Percentiles rank a stretch among this genome's conserved stretches.
Conservation (phyloP, 23 tunicate genomes). For the Trididemnum clinides region DNA sequence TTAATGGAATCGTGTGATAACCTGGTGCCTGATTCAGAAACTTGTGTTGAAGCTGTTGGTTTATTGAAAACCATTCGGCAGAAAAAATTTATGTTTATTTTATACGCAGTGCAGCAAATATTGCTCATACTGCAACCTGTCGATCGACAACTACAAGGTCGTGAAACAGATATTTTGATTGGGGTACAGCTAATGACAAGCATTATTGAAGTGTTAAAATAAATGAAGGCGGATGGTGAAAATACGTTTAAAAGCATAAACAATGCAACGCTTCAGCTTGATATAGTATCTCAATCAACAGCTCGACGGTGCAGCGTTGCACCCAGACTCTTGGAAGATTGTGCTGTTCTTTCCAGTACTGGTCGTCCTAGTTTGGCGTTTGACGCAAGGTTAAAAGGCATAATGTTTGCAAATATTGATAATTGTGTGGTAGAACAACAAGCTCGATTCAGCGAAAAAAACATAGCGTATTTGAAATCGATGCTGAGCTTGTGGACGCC, state of each 20-base stretch:
- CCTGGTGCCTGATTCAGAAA: too few species aligned
- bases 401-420: not conserved
- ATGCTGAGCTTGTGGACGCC: constrained; percentile 1
- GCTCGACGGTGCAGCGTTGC: not conserved
- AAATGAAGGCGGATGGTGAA: constrained; percentile 1
- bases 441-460: not conserved
- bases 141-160: too few species aligned
- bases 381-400: not conserved
- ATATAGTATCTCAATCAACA: not conserved
- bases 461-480: not conserved
- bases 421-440: not conserved
- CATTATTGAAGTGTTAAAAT: not conserved
- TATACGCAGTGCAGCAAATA: too few species aligned
- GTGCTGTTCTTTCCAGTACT: constrained; percentile 1
- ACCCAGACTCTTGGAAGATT: not conserved
- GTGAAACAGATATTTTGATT: not conserved
- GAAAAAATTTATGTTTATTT: too few species aligned
- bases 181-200: not conserved
- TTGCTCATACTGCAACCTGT: too few species aligned
- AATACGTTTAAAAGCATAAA: not conserved
- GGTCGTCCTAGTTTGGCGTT: not conserved
- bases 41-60: too few species aligned
- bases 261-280: not conserved
- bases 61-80: too few species aligned
- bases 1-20: too few species aligned